Percentiles rank a stretch among this genome's conserved stretches.
phyloP scores from a whole-genome alignment of 2,888 invertebrate genomes.

The Dryadula phaetusa region DNA sequence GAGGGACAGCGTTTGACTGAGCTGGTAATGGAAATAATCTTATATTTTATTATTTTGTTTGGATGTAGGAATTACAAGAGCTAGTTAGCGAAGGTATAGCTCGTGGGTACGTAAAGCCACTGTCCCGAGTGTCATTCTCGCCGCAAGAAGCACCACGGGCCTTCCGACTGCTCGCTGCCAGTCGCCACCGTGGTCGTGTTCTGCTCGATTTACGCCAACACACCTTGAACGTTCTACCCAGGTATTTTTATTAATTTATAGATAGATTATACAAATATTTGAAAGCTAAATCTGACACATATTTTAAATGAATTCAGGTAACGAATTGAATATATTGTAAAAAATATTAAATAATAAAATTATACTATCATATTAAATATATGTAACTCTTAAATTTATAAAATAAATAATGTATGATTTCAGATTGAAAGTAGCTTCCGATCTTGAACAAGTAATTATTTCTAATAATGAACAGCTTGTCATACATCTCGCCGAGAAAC shows the following conservation, averaged over 20 bases:
- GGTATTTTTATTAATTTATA: too few relatives aligned
- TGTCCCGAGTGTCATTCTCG: conserved; percentile 57
- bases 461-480: conserved; percentile 53
- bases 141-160: conserved; percentile 57
- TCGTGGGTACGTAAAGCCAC: conserved; percentile 63
- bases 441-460: conserved; percentile 49
- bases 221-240: conserved; percentile 42
- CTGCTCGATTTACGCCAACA: conserved; percentile 53
- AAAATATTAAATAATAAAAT: too few relatives aligned
- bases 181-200: conserved; percentile 64
- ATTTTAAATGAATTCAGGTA: too few relatives aligned
- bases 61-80: conserved; percentile 49
- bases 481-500: conserved; percentile 53
- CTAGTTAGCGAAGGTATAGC: conserved; percentile 61
- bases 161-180: conserved; percentile 58
- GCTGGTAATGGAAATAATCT: too few relatives aligned
- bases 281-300: too few relatives aligned
- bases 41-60: neutral
- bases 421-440: conserved; percentile 32
- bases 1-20: too few relatives aligned
- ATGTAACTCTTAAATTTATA: too few relatives aligned
- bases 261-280: too few relatives aligned
- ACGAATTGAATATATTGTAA: too few relatives aligned
- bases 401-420: conserved; percentile 2
- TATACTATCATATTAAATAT: too few relatives aligned